Conservation (phyloP, 2,113 vertebrate genomes). For the Alligator mississippiensis region DNA sequence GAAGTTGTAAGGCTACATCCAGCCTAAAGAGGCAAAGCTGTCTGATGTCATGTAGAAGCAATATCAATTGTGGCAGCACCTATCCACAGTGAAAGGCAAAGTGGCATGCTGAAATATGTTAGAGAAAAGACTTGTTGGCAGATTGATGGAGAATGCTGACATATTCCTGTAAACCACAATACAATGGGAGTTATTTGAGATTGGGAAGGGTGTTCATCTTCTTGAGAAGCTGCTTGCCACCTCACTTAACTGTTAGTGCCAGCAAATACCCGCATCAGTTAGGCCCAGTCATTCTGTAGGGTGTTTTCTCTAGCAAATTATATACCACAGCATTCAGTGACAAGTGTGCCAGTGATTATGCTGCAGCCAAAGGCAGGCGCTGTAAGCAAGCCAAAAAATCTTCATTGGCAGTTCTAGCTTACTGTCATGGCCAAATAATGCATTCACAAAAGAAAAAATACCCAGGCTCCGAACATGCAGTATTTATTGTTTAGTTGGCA, state of each 20-base stretch:
- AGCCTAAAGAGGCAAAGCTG: neutral
- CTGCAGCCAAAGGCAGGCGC: neutral
- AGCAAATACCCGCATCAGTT: conserved; percentile 41
- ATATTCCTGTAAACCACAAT: conserved; percentile 67
- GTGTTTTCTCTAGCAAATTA: conserved; percentile 31
- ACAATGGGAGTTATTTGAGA: conserved; percentile 71
- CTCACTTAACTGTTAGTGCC: conserved; percentile 67
- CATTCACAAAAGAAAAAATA: neutral
- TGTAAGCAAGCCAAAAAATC: conserved; percentile 18
- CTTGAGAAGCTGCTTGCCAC: conserved; percentile 58
- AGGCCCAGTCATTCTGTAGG: conserved; percentile 7
- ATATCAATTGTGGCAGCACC: conserved; percentile 53
- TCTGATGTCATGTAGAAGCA: neutral
- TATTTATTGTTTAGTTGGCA: neutral
- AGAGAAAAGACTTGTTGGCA: conserved; percentile 70
- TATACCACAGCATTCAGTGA: neutral
- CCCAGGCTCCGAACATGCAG: neutral
- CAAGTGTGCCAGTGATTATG: neutral
- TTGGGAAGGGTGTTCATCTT: conserved; percentile 30
- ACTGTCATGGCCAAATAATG: neutral
- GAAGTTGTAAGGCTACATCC: neutral
- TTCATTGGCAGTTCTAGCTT: conserved; percentile 12
- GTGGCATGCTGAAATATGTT: conserved; percentile 65
- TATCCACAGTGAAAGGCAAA: conserved; percentile 66
- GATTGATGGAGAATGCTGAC: conserved; percentile 70